phyloP scores from a whole-genome alignment of 2,797 vertebrate genomes.

The Craterocephalus amniculus region DNA sequence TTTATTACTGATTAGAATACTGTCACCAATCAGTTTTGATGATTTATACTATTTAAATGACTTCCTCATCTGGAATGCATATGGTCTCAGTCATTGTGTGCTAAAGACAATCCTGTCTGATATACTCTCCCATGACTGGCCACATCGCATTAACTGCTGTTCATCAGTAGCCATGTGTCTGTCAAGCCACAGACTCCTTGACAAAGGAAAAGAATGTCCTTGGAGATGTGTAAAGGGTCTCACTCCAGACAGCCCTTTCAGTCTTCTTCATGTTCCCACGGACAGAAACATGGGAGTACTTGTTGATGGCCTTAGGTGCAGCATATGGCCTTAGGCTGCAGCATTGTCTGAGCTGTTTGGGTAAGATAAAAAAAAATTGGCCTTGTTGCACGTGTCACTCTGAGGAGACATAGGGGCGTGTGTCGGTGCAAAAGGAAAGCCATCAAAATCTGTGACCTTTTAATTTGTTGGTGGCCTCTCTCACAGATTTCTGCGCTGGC shows the following conservation, averaged over 20 bases:
- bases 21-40: constrained; percentile 8
- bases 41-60: constrained; percentile 9
- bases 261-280: constrained; percentile 76
- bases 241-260: constrained; percentile 60
- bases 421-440: constrained; percentile 64
- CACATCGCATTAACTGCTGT: constrained; percentile 25
- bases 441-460: constrained; percentile 68
- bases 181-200: constrained; percentile 51
- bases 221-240: constrained; percentile 49
- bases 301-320: constrained; percentile 62
- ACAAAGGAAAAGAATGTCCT: constrained; percentile 43
- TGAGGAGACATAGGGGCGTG: constrained; percentile 69
- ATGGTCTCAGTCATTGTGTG: constrained; percentile 10
- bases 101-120: constrained; percentile 39
- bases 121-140: constrained; percentile 49
- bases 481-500: constrained; percentile 66
- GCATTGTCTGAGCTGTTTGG: constrained; percentile 77
- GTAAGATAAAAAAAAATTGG: constrained; percentile 40
- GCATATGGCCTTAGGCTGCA: constrained; percentile 77
- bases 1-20: constrained; percentile 4
- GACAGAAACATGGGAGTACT: constrained; percentile 56
- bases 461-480: constrained; percentile 76
- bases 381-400: constrained; percentile 77
- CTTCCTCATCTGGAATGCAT: constrained; percentile 10
- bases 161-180: constrained; percentile 32